These are phyloP conservation scores for Limnephilus rhombicus DNA, from an alignment of 2,888 invertebrate species.

Conservation along the genomic window DNA sequence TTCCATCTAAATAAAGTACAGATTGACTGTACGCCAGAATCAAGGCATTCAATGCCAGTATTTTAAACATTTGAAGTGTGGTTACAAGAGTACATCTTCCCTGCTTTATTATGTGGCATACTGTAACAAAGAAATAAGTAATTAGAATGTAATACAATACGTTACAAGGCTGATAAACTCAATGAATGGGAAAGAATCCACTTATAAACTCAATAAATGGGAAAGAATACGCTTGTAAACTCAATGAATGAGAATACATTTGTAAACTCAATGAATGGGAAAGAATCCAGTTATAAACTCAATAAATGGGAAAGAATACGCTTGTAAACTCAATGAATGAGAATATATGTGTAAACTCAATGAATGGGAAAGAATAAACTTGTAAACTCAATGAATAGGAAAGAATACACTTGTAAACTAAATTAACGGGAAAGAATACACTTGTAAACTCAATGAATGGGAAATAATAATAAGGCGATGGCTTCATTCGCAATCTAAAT, in stretches of 20 bases:
- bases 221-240: too few relatives aligned
- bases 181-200: not conserved
- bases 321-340: too few relatives aligned
- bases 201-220: too few relatives aligned
- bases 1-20: conserved; percentile 97
- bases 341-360: too few relatives aligned
- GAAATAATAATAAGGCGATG: not conserved
- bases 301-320: too few relatives aligned
- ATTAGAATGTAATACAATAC: conserved; percentile 8
- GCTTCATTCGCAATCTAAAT: too few relatives aligned
- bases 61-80: conserved; percentile 99
- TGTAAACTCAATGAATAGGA: not conserved
- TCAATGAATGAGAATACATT: too few relatives aligned
- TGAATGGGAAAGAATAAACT: too few relatives aligned
- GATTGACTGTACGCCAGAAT: conserved; percentile 99
- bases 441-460: not conserved
- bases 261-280: too few relatives aligned
- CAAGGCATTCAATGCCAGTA: conserved; percentile 97
- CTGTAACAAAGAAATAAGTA: conserved; percentile 77
- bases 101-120: conserved; percentile 99
- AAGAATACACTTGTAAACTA: not conserved
- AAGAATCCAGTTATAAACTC: too few relatives aligned
- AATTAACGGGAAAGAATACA: too few relatives aligned
- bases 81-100: conserved; percentile 99
- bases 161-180: not conserved